Evolutionary conservation across 2,888 invertebrate genomes (phyloP).

Genomic region (Bugulina stolonifera): DNA sequence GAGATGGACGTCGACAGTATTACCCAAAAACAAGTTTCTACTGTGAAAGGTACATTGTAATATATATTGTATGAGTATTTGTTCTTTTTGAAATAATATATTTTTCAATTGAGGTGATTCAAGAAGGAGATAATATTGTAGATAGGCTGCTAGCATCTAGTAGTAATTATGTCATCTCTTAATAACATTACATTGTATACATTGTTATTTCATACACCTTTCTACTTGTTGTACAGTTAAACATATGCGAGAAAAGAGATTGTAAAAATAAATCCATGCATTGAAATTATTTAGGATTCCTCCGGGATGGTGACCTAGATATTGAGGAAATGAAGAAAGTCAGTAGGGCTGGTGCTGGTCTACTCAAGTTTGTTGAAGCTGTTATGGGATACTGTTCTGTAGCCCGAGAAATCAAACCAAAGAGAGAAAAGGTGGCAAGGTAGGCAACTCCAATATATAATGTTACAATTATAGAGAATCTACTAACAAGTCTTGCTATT

Average conservation of each 20-base stretch:
- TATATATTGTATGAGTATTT: not conserved
- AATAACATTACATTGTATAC: too few relatives aligned
- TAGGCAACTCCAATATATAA: too few relatives aligned
- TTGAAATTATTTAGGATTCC: slow-evolving; percentile 40
- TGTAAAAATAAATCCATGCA: too few relatives aligned
- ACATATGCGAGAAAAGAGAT: too few relatives aligned
- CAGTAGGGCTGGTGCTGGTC: slow-evolving; percentile 78
- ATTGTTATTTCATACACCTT: too few relatives aligned
- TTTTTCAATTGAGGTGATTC: too few relatives aligned
- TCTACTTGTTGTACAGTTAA: too few relatives aligned
- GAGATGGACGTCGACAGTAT: slow-evolving; percentile 70
- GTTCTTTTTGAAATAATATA: not conserved
- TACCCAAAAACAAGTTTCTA: slow-evolving; percentile 44
- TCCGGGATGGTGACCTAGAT: slow-evolving; percentile 53
- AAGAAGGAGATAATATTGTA: too few relatives aligned
- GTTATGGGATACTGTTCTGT: slow-evolving; percentile 85
- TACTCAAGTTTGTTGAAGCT: slow-evolving; percentile 77
- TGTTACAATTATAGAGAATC: too few relatives aligned
- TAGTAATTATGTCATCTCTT: too few relatives aligned
- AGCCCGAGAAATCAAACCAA: slow-evolving; percentile 65
- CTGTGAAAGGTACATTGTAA: slow-evolving; percentile 43
- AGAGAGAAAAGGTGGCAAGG: slow-evolving; percentile 60
- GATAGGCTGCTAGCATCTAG: too few relatives aligned
- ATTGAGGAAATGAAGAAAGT: slow-evolving; percentile 76
- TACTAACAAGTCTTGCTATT: too few relatives aligned